Evolutionary conservation across 2,888 invertebrate species (phyloP).

Genomic region (Ennomos erosarius): DNA sequence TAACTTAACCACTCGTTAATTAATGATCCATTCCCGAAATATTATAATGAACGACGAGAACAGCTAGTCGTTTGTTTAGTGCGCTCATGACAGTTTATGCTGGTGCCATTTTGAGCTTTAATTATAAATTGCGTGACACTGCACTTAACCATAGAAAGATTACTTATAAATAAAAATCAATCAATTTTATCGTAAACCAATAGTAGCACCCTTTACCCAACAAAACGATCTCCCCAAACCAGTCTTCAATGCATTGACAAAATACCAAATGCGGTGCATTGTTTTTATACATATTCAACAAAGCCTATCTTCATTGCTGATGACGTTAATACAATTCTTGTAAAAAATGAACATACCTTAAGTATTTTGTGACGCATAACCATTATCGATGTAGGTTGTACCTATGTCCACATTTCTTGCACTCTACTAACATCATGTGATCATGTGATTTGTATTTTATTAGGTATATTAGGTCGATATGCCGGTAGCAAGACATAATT

Average conservation of each 20-base stretch:
- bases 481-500: too few species aligned
- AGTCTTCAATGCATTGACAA: slow-evolving; percentile 28
- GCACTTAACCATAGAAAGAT: too few species aligned
- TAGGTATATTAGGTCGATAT: not conserved
- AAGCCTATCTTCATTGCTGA: slow-evolving; percentile 43
- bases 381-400: not conserved
- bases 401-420: not conserved
- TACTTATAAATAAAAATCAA: not conserved
- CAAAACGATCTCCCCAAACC: slow-evolving; percentile 1
- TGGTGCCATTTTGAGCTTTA: too few species aligned
- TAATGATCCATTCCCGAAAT: too few species aligned
- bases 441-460: not conserved
- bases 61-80: too few species aligned
- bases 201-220: not conserved
- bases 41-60: too few species aligned
- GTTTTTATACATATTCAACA: slow-evolving; percentile 33
- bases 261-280: slow-evolving; percentile 41
- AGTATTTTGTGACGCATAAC: not conserved
- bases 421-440: too few species aligned
- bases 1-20: too few species aligned
- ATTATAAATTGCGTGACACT: too few species aligned
- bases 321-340: slow-evolving; percentile 27
- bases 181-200: slow-evolving; percentile 2
- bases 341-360: not conserved
- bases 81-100: too few species aligned